Evolutionary conservation across 1,140 invertebrate genomes (phyloP).

Genomic region (Phymorhynchus buccinoides): DNA sequence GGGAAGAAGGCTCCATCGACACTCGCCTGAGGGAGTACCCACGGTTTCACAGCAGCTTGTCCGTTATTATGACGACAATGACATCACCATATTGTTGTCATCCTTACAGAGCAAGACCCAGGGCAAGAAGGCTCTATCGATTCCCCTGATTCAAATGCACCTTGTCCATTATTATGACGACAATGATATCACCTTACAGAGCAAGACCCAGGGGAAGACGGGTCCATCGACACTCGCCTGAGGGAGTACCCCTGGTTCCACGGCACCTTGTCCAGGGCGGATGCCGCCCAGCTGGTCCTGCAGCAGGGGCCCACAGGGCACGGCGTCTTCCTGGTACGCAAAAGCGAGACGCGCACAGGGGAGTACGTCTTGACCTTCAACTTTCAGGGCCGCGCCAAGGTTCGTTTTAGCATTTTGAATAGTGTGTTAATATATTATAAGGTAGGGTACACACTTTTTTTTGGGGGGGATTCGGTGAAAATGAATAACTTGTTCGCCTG

Average conservation of each 20-base stretch:
- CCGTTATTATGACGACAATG: too few relatives aligned
- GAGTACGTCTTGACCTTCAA: slow-evolving; percentile 99
- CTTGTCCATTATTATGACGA: too few relatives aligned
- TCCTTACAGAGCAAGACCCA: too few relatives aligned
- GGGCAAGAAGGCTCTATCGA: too few relatives aligned
- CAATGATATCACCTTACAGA: too few relatives aligned
- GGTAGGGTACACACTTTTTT: too few relatives aligned
- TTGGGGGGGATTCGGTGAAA: too few relatives aligned
- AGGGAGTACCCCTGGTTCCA: slow-evolving; percentile 97
- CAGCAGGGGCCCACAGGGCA: slow-evolving; percentile 90
- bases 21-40: slow-evolving; percentile 82
- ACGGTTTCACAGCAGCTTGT: slow-evolving; percentile 96
- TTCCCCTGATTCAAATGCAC: too few relatives aligned
- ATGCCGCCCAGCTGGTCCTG: slow-evolving; percentile 91
- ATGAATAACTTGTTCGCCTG: too few relatives aligned
- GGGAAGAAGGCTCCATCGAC: slow-evolving; percentile 64
- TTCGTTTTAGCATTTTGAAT: slow-evolving; percentile 69
- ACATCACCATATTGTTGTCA: too few relatives aligned
- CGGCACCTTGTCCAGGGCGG: slow-evolving; percentile 90
- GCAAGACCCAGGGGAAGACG: slow-evolving; percentile 46
- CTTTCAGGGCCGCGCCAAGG: slow-evolving; percentile 91
- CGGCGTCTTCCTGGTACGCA: slow-evolving; percentile 93
- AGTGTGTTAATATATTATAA: too few relatives aligned
- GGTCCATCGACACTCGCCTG: slow-evolving; percentile 66
- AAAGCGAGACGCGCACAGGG: slow-evolving; percentile 95